Conservation (phyloP, 2,113 vertebrate species). For the Columba janthina region DNA sequence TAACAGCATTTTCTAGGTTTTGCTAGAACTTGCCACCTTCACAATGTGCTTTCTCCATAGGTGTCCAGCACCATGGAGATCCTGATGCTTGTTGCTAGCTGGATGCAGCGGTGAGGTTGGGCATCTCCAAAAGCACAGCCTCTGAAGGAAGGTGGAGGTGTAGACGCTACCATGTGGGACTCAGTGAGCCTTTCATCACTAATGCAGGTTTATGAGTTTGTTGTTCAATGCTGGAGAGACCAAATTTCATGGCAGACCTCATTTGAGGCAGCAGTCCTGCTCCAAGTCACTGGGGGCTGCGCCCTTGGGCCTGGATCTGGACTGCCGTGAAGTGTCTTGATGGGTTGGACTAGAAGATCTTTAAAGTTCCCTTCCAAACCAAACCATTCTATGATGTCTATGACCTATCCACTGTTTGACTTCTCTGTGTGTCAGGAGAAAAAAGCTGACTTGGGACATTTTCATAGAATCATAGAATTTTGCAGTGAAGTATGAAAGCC, state of each 20-base stretch:
- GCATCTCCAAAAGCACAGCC: neutral
- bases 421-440: neutral
- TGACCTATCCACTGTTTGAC: neutral
- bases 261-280: neutral
- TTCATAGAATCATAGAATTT: neutral
- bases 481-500: neutral
- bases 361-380: neutral
- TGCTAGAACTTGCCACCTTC: neutral
- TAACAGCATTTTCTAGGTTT: neutral
- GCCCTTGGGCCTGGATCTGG: neutral
- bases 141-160: neutral
- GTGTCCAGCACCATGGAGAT: fast-evolving
- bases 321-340: neutral
- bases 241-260: fast-evolving
- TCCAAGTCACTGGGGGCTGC: neutral
- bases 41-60: neutral
- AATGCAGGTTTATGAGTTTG: neutral
- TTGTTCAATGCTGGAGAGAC: neutral
- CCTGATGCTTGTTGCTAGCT: neutral
- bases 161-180: fast-evolving
- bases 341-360: neutral
- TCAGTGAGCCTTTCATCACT: neutral
- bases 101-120: neutral
- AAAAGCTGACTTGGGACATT: neutral
- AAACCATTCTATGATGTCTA: neutral